Conservation (phyloP, 2,888 invertebrate species). For the Sympetrum striolatum region DNA sequence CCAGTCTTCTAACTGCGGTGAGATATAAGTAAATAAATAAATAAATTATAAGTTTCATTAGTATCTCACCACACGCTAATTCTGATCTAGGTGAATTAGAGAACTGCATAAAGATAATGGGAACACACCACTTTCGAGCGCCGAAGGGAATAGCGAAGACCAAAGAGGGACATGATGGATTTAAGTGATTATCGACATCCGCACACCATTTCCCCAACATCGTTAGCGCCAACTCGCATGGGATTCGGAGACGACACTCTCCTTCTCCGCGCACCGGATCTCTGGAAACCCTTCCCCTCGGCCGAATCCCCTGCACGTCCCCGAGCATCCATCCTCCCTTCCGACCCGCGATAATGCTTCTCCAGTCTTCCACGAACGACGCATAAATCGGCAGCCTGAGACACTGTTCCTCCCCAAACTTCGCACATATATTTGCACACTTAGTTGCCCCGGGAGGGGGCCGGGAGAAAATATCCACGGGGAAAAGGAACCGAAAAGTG, state of each 20-base stretch:
- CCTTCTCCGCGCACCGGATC: not conserved
- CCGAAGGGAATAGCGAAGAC: no score
- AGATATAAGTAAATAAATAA: no score
- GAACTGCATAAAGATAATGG: not conserved
- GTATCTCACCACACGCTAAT: no score
- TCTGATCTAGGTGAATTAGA: no score
- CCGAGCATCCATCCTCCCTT: not conserved
- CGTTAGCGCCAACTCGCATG: not conserved
- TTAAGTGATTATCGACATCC: not conserved
- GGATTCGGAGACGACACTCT: not conserved
- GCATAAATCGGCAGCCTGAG: slow-evolving; percentile 27
- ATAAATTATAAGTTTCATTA: no score
- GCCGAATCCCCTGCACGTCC: not conserved
- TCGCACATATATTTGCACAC: slow-evolving; percentile 42
- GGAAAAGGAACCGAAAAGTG: no score
- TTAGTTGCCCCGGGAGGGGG: slow-evolving; percentile 16
- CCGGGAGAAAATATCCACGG: not conserved
- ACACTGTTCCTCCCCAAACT: slow-evolving; percentile 27
- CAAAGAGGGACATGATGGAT: not conserved
- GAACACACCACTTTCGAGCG: no score
- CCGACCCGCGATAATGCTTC: slow-evolving; percentile 27
- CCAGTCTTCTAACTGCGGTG: no score
- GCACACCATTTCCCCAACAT: not conserved
- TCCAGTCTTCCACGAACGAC: slow-evolving; percentile 21
- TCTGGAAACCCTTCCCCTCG: not conserved